Percentiles rank a stretch among this genome's conserved stretches.
These are phyloP conservation scores for Phodopus roborovskii DNA, from an alignment of 2,113 vertebrate species.

Conservation along the genomic window DNA sequence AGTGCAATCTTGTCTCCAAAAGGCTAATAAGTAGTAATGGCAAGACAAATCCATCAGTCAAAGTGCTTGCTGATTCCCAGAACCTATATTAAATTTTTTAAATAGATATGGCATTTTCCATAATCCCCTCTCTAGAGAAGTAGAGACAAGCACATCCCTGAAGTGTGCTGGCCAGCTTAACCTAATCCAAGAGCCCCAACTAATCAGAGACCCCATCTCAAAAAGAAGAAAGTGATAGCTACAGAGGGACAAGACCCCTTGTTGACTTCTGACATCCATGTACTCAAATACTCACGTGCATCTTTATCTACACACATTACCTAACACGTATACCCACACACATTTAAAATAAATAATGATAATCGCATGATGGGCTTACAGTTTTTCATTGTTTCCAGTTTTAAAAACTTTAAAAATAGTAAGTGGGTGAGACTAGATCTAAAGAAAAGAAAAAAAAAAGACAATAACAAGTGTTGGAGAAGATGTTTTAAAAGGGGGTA, in stretches of 20 bases:
- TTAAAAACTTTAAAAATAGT: neutral
- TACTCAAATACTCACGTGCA: neutral
- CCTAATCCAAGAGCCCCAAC: too few species aligned
- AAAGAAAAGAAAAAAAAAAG: neutral
- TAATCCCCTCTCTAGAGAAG: neutral
- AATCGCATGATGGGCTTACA: neutral
- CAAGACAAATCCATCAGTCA: neutral
- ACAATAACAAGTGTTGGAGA: too few species aligned
- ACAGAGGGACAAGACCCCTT: neutral
- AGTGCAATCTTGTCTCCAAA: neutral
- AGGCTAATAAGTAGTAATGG: neutral
- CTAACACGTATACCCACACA: neutral
- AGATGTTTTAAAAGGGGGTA: neutral
- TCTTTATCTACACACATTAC: neutral
- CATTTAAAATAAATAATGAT: neutral
- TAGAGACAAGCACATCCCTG: neutral
- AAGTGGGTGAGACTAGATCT: neutral
- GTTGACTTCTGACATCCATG: neutral
- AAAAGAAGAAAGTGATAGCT: neutral
- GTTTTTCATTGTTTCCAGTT: neutral
- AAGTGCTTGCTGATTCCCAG: neutral
- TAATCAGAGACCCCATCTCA: neutral
- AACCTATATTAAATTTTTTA: neutral
- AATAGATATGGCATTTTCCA: neutral
- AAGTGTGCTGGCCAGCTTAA: neutral